A percentile compares a stretch with the other conserved stretches of the same genome.
phyloP scores from a whole-genome alignment of 2,797 vertebrate species.

The Pampus argenteus region DNA sequence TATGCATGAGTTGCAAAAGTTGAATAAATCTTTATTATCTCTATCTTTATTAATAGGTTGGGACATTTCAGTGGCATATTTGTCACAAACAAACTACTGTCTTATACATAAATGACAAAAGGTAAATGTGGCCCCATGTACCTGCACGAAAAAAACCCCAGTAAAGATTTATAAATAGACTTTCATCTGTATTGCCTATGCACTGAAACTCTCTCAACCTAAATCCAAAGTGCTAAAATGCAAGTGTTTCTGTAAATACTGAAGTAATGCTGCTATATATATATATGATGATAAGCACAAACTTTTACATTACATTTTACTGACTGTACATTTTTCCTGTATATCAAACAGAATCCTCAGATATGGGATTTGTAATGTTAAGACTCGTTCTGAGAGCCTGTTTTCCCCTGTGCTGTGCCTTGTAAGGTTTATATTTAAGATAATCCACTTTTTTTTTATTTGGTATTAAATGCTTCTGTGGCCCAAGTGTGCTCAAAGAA shows the following conservation, averaged over 20 bases:
- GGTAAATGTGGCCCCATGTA: not conserved
- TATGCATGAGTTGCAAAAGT: slow-evolving; percentile 32
- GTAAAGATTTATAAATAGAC: not conserved
- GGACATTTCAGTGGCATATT: not conserved
- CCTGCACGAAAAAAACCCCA: not conserved
- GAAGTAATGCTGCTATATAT: slow-evolving; percentile 23
- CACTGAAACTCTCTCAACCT: slow-evolving; percentile 24
- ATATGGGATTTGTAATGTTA: not conserved
- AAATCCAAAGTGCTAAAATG: slow-evolving; percentile 44
- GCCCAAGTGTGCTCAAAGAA: not conserved
- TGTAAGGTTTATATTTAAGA: slow-evolving; percentile 21
- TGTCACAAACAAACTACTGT: not conserved
- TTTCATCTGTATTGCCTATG: slow-evolving; percentile 24
- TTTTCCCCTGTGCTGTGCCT: slow-evolving; percentile 34
- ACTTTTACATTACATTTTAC: not conserved
- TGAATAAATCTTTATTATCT: slow-evolving; percentile 22
- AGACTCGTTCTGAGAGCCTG: not conserved
- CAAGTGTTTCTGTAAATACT: slow-evolving; percentile 28
- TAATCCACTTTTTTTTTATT: slow-evolving; percentile 1
- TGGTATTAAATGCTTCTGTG: slow-evolving; percentile 8
- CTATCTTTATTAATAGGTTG: too few species aligned
- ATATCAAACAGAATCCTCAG: not conserved
- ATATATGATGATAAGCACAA: slow-evolving; percentile 39
- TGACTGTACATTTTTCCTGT: too few species aligned
- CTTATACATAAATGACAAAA: not conserved